Evolutionary conservation across 2,797 vertebrate species (phyloP), one percentile per base, ranked within the genome.

Genomic region (Cygnus olor): DNA sequence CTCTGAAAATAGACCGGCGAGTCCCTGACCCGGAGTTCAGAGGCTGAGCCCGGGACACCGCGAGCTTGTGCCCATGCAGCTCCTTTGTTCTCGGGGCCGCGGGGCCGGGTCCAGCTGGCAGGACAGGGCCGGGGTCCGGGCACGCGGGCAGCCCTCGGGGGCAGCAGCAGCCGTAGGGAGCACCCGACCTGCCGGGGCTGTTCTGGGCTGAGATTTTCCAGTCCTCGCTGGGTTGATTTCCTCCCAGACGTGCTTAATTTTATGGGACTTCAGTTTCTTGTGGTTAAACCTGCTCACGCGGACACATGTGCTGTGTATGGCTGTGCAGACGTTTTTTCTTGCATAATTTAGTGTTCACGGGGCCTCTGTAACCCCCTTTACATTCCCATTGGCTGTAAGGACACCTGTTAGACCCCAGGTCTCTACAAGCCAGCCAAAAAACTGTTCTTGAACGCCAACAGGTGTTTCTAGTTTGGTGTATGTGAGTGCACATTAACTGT

Each of bases 381-480:
- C 2, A 0, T 60, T 11, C 80, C 90, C 2, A 0, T 24, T n/a
- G 85, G 69, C 80, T 74, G 12, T 32, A 21, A 42, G 65, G 85
- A 34, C 93, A 94, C 95, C 93, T 94, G 91, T 9, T 42, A 16
- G 57, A 38, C 81, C 81, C 71, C 22, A 2, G 0, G 21, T 30
- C 53, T 63, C 57, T 36, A 27, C 6, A 38, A 80, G 5, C 32
- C 49, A 42, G 90, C 92, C 95, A 89, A 80, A 56, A 45, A 13
- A 1, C 18, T 1, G 11, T 10, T 85, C 28, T 8, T 18, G 89
- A 38, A 72, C 65, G 77, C 94, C 87, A 80, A 47, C 84, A 76
- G 89, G 89, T 92, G 87, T 61, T 96, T 95, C 72, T 85, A 6
- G 68, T 95, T 94, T 95, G 91, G 9, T 4, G n/a, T 28, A 4